Conservation (phyloP, 2,113 vertebrate species). For the Proterorhinus semilunaris region DNA sequence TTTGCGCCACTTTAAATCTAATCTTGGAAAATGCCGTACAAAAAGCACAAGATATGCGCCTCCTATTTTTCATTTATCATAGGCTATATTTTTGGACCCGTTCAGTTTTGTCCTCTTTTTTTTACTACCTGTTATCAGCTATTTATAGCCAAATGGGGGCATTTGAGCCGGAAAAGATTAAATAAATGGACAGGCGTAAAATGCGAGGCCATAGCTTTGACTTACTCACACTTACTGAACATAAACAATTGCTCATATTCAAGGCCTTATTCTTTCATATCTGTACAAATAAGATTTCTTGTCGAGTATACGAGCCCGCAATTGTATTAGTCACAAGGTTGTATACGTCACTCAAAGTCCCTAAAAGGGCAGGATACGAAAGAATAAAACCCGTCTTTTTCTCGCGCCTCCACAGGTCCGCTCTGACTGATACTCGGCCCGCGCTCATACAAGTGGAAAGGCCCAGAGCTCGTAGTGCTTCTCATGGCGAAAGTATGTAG, state of each 20-base stretch:
- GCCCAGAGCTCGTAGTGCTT: conserved; percentile 23
- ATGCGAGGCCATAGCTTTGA: not conserved
- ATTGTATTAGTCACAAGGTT: too few species aligned
- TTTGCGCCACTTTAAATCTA: too few species aligned
- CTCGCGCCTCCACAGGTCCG: not conserved
- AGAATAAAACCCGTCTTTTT: too few species aligned
- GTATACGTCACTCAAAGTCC: too few species aligned
- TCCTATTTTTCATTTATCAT: not conserved
- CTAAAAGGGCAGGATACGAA: too few species aligned
- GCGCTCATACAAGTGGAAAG: conserved; percentile 28
- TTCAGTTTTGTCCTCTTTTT: not conserved
- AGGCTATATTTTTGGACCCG: not conserved
- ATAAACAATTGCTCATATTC: not conserved
- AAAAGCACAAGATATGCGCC: not conserved
- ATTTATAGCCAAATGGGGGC: not conserved
- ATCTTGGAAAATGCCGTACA: not conserved
- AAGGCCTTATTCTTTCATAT: too few species aligned
- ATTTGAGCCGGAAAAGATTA: not conserved
- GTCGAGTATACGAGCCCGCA: too few species aligned
- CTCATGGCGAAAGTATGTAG: conserved; percentile 59
- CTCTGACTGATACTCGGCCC: conserved; percentile 22
- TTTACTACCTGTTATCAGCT: not conserved
- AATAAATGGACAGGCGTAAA: not conserved
- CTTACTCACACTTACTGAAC: not conserved
- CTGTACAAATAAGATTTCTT: too few species aligned